Base-by-base conservation (phyloP, 2,888 invertebrate genomes). In the Buathra laborator region DNA sequence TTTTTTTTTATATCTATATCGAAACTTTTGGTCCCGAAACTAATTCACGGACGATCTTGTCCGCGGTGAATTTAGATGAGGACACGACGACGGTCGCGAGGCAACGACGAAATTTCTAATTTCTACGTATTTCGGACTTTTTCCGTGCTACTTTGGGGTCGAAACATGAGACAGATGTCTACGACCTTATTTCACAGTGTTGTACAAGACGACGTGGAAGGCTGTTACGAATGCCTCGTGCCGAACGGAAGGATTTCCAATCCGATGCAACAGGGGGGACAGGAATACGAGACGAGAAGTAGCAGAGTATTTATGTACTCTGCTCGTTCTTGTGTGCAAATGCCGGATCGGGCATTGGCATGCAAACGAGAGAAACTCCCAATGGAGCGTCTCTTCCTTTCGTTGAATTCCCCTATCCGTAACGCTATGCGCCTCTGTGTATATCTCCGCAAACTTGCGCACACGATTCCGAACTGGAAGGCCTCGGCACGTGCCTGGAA, bases 281-380 rank as follows among this genome's bases (percentile, higher is more conserved):
- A 14, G 14, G 19, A 77, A 67, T 72, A 68, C 74, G 75, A 80
- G 74, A 67, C 75, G 72, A 68, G 72, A 74, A 72, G 64, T 44
- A 74, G 43, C 37, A 56, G 12, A 71, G 71, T 46, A 44, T 84
- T 84, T 62, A 29, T 51, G 46, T 68, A 43, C 24, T 43, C 29
- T 12, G 43, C n/a, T 51, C 53, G 51, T 46, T 68, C 43, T 51
- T 48, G 32, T 72, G 78, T 64, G 67, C 51, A 78, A 86, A 86
- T 75, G 56, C 44, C 46, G 66, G 59, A 68, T 53, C 74, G 71
- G 74, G 44, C 74, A 82, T 82, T 86, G 79, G 75, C 81, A 81
- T 84, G 86, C 84, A 84, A 87, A 86, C 79, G 81, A 81, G 84
- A 84, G 86, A 87, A 87, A 87, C 70, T 81, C 59, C 66, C 74